Conservation (phyloP, 2,888 invertebrate species). For the Chorisops tibialis region DNA sequence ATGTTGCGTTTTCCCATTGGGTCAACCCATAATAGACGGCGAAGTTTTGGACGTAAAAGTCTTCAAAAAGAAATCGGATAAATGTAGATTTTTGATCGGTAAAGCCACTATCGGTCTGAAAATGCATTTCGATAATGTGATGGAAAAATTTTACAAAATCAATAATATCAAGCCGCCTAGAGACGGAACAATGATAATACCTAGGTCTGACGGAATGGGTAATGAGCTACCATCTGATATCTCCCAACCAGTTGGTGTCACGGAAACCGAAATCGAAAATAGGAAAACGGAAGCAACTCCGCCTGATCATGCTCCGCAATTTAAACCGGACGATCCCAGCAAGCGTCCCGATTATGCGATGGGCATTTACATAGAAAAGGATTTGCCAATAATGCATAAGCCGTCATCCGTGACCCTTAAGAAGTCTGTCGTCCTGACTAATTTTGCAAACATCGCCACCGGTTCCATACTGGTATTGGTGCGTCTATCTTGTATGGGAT, state of each 20-base stretch:
- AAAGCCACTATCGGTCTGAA: constrained; percentile 43
- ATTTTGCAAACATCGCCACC: constrained; percentile 43
- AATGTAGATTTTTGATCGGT: constrained; percentile 48
- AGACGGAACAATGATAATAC: neutral
- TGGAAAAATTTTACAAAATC: constrained; percentile 41
- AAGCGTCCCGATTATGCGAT: neutral
- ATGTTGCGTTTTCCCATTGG: constrained; percentile 4
- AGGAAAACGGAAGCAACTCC: neutral
- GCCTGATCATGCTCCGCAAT: neutral
- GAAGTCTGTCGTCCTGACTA: constrained; percentile 44
- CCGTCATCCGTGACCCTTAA: constrained; percentile 40
- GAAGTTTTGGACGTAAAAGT: neutral
- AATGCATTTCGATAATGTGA: constrained; percentile 45
- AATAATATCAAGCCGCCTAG: constrained; percentile 34
- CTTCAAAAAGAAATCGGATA: constrained; percentile 46
- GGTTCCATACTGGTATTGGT: constrained; percentile 47
- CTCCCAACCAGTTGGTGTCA: neutral
- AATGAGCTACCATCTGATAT: neutral
- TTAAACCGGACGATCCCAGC: neutral
- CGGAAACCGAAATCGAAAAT: neutral
- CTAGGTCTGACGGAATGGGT: neutral
- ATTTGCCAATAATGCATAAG: neutral
- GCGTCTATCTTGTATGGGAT: constrained; percentile 48
- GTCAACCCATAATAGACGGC: neutral
- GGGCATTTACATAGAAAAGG: neutral